Base-by-base conservation (phyloP, 2,888 invertebrate genomes). In the Drosophila mercatorum region DNA sequence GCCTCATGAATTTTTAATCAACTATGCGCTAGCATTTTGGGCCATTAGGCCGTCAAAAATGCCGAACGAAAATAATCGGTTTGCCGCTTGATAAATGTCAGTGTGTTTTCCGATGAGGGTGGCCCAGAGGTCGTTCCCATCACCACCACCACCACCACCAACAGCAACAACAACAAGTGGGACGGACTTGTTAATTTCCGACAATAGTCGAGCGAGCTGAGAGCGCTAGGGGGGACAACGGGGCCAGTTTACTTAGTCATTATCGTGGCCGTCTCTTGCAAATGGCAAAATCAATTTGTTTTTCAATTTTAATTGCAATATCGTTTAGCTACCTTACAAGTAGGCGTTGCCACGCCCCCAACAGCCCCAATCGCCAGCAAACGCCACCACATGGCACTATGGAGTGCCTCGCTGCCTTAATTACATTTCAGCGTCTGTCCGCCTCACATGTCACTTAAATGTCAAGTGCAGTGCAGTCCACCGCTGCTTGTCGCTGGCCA, bases 201-300 rank as follows among this genome's bases (percentile, higher is more conserved):
- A 78, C 73, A 80, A 73, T 62, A 46, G 46, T 12, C 44, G 52
- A 47, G 36, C 34, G 36, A 22, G 26, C 11, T 38, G 26, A 28
- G 40, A 28, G 40, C 22, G 43, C 0, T 34, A 10, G 10, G 34
- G 34, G 10, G 34, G 34, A 17, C 34, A 34, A 34, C 34, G 34
- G 34, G 34, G 10, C 38, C 57, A 57, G 71, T 80, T 82, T 75
- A 68, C 79, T 79, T 76, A 75, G 81, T 75, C 75, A 80, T 80
- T 80, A 81, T 68, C 62, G 61, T 44, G 68, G 46, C 58, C 64
- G 68, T 69, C 68, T 67, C 51, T 53, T 66, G 61, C 78, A 83
- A 86, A 80, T 88, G 77, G 81, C 69, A 81, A 82, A 85, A 86
- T 82, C 80, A 85, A 85, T 87, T 87, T 80, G 68, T 75, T 64